Conservation (phyloP, 2,113 vertebrate species). For the Athene noctua region DNA sequence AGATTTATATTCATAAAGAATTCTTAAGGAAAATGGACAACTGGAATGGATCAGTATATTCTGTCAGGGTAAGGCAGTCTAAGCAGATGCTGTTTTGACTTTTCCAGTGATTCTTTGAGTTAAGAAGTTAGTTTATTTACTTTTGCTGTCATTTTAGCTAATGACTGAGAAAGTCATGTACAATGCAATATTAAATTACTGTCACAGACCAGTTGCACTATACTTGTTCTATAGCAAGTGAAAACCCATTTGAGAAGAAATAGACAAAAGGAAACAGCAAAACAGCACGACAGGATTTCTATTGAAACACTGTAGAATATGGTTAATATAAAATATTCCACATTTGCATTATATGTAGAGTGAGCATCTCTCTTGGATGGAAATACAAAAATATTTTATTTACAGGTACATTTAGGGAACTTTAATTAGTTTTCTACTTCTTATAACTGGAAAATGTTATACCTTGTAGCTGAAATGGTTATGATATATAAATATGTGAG, state of each 20-base stretch:
- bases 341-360: neutral
- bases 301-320: neutral
- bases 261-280: neutral
- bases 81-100: constrained; percentile 18
- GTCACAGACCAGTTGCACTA: neutral
- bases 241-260: neutral
- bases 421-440: neutral
- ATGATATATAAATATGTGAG: neutral
- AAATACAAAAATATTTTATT: neutral
- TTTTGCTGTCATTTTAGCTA: constrained; percentile 18
- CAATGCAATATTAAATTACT: neutral
- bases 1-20: neutral
- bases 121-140: neutral
- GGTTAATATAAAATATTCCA: neutral
- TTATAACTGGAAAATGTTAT: neutral
- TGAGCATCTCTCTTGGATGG: neutral
- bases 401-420: neutral
- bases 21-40: neutral
- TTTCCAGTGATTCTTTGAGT: constrained; percentile 23
- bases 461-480: neutral
- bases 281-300: neutral
- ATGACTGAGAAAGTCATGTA: neutral
- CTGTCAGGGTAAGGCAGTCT: neutral
- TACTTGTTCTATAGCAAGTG: neutral
- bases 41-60: neutral